phyloP scores from a whole-genome alignment of 2,797 vertebrate species.

The Poecilia gillii region DNA sequence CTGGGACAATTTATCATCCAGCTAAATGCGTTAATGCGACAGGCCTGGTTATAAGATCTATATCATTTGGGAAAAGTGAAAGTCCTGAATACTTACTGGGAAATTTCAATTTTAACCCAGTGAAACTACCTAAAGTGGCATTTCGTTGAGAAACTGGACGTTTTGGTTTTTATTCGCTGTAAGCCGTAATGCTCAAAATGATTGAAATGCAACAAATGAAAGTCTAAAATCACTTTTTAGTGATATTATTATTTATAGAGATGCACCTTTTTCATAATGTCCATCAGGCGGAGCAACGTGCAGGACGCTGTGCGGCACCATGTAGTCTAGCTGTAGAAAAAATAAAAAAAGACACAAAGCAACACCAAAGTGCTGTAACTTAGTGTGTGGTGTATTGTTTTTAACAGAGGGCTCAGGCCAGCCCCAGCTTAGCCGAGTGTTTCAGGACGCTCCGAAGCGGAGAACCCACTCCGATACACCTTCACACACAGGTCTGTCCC shows the following conservation, averaged over 20 bases:
- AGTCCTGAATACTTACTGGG: background rate
- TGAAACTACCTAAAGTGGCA: background rate
- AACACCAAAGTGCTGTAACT: constrained; percentile 75
- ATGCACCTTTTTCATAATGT: constrained; percentile 32
- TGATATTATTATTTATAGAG: background rate
- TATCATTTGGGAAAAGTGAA: background rate
- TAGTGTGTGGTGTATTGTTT: constrained; percentile 92
- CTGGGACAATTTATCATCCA: no score
- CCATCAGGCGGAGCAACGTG: constrained; percentile 57
- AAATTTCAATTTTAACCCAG: background rate
- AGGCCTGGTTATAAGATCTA: background rate
- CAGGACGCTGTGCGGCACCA: constrained; percentile 45
- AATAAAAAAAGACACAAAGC: constrained; percentile 4
- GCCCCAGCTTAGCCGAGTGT: constrained; percentile 96
- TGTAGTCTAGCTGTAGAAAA: constrained; percentile 56
- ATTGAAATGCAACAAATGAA: background rate
- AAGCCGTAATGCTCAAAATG: background rate
- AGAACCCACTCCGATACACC: constrained; percentile 96
- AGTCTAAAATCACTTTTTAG: background rate
- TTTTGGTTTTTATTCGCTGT: background rate
- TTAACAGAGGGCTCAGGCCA: constrained; percentile 99
- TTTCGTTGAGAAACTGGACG: background rate
- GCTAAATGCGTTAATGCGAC: no score
- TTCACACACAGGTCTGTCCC: constrained; percentile 95
- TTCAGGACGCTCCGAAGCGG: constrained; percentile 99